These are phyloP conservation scores for Harpalus rufipes DNA, from an alignment of 2,888 invertebrate genomes.

Conservation along the genomic window DNA sequence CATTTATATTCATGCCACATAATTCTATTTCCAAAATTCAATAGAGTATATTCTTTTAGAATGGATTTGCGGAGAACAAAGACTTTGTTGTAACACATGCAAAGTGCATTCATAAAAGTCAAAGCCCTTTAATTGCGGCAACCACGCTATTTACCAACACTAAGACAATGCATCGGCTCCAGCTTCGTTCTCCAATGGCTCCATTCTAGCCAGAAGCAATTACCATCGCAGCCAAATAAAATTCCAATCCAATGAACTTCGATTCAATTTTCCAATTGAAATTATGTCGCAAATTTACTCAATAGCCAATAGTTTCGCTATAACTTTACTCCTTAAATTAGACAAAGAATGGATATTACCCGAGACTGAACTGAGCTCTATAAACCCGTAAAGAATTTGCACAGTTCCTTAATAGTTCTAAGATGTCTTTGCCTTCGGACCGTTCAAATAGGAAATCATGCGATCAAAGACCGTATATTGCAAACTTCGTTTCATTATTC, in stretches of 20 bases:
- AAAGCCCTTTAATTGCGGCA: constrained; percentile 22
- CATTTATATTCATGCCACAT: constrained; percentile 42
- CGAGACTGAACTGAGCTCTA: neutral
- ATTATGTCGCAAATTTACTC: constrained; percentile 44
- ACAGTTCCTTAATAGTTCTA: neutral
- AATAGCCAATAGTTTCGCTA: constrained; percentile 17
- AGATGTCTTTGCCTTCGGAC: neutral
- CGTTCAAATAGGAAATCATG: neutral
- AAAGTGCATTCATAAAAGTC: constrained; percentile 42
- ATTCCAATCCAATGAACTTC: constrained; percentile 44
- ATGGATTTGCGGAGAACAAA: constrained; percentile 21
- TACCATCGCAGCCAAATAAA: constrained; percentile 32
- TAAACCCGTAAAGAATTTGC: constrained; percentile 9
- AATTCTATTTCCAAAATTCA: constrained; percentile 48
- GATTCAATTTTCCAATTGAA: constrained; percentile 51
- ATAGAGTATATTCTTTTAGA: constrained; percentile 29
- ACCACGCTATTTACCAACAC: constrained; percentile 35
- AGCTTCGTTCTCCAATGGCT: neutral
- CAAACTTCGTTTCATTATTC: constrained; percentile 9
- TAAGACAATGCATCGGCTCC: neutral
- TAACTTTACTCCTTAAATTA: constrained; percentile 44
- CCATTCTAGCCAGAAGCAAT: constrained; percentile 14
- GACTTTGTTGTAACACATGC: constrained; percentile 18
- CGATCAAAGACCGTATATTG: neutral
- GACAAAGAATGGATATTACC: constrained; percentile 5